A percentile compares a stretch with the other conserved stretches of the same genome.
These are phyloP conservation scores for Nylanderia fulva DNA, from an alignment of 1,140 invertebrate species.

Conservation along the genomic window DNA sequence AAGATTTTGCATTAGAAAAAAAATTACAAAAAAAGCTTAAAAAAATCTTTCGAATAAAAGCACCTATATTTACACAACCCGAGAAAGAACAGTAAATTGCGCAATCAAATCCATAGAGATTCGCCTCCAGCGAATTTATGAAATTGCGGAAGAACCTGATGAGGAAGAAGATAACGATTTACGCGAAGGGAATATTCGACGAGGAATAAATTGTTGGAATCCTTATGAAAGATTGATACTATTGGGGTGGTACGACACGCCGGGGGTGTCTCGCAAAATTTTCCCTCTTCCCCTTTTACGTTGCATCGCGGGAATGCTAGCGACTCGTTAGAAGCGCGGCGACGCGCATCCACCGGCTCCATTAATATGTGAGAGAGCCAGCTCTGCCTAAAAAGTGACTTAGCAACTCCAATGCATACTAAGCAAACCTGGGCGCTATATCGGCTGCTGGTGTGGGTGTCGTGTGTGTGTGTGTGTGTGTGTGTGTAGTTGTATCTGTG, in stretches of 20 bases:
- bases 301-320: conserved; percentile 57
- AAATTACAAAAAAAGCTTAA: not conserved
- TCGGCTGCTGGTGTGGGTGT: conserved; percentile 60
- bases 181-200: not conserved
- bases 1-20: not conserved
- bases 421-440: conserved; percentile 79
- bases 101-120: not conserved
- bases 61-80: not conserved
- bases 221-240: conserved; percentile 46
- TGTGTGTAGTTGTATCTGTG: conserved; percentile 41
- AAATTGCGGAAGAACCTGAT: conserved; percentile 24
- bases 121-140: conserved; percentile 5
- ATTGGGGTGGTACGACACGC: not conserved
- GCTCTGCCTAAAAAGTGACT: conserved; percentile 83
- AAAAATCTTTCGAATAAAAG: not conserved
- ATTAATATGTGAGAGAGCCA: conserved; percentile 80
- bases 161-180: conserved; percentile 28
- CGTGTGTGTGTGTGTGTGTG: not conserved
- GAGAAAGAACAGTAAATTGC: not conserved
- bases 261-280: conserved; percentile 11
- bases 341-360: conserved; percentile 68
- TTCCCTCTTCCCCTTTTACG: conserved; percentile 27
- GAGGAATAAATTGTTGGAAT: not conserved
- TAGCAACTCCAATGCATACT: conserved; percentile 86
- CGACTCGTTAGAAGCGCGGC: conserved; percentile 64